Evolutionary conservation across 2,888 invertebrate genomes (phyloP), one percentile per base, ranked within the genome.

Genomic region (Macaria notata): DNA sequence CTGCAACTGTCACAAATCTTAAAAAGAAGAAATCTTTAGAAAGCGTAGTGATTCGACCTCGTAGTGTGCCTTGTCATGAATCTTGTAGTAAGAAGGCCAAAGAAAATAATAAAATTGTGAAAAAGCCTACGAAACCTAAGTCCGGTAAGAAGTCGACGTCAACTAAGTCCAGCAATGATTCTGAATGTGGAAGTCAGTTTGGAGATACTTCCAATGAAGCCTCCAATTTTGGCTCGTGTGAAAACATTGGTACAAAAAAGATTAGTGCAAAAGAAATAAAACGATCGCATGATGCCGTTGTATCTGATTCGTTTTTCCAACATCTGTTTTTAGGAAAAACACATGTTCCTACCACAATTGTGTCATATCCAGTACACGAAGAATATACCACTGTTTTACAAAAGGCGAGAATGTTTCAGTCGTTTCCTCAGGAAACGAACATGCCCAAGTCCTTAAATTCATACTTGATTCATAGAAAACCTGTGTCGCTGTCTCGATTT

Each of bases 401-500:
- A 75, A 94, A 94, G 75, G 94, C 95, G 0, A 93, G 92, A 76
- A 93, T 94, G 72, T 94, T 96, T 75, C 94, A 95, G 66, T 91
- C 93, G n/a, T 75, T 79, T 44, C 85, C 87, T 36, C 83, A 86
- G 56, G 84, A 85, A 59, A 81, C 81, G 47, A 80, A 72, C 62
- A 87, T 92, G 36, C 93, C 94, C 58, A 94, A 94, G 54, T 93
- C 93, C 6, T 78, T 94, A 62, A 94, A 93, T 73, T 90, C 94
- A 38, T 96, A 95, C 74, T 86, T 95, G 43, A 92, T 93, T 45
- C 92, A 94, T 68, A 94, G 94, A 63, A 94, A 93, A 72, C 95
- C 96, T 4, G 95, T 96, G 0, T 93, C 94, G 2, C 93, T 94
- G 65, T 96, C 95, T 1, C 94, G 94, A 69, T 96, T 96, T 78